These are phyloP conservation scores for Lathronympha strigana DNA, from an alignment of 2,888 invertebrate species.

Conservation along the genomic window DNA sequence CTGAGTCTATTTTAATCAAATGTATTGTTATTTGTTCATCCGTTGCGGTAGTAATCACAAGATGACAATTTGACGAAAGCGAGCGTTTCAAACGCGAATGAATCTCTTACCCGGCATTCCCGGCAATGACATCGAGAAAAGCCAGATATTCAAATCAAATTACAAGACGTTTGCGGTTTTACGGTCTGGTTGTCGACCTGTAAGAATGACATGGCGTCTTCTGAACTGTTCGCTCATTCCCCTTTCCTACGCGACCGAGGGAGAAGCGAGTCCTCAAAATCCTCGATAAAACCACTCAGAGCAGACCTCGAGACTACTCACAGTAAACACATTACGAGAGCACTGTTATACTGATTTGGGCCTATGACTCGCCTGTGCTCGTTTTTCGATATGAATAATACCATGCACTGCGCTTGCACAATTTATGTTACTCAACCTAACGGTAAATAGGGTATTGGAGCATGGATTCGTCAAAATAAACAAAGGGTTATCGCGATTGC, in stretches of 20 bases:
- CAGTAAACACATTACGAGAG: not conserved
- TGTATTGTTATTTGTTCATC: too few relatives aligned
- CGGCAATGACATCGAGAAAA: not conserved
- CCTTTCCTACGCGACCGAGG: not conserved
- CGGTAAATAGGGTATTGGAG: conserved; percentile 35
- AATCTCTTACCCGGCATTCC: too few relatives aligned
- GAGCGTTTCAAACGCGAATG: not conserved
- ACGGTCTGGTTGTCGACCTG: conserved; percentile 36
- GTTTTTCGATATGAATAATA: not conserved
- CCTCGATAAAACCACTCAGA: not conserved
- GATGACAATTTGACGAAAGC: too few relatives aligned
- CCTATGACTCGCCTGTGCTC: not conserved
- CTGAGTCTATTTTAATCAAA: too few relatives aligned
- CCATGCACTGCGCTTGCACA: conserved; percentile 19
- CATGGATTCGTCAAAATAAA: conserved; percentile 34
- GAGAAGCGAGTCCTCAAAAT: not conserved
- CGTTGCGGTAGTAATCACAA: too few relatives aligned
- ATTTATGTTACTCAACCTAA: conserved; percentile 30
- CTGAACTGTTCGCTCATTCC: not conserved
- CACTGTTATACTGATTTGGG: not conserved
- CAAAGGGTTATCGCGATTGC: conserved; percentile 24
- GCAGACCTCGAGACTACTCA: not conserved
- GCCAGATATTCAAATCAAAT: not conserved
- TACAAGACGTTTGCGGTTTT: conserved; percentile 2
- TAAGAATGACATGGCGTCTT: conserved; percentile 9